Percentiles rank a stretch among this genome's conserved stretches.
Conservation (phyloP, 2,888 invertebrate genomes). For the Timema podura region DNA sequence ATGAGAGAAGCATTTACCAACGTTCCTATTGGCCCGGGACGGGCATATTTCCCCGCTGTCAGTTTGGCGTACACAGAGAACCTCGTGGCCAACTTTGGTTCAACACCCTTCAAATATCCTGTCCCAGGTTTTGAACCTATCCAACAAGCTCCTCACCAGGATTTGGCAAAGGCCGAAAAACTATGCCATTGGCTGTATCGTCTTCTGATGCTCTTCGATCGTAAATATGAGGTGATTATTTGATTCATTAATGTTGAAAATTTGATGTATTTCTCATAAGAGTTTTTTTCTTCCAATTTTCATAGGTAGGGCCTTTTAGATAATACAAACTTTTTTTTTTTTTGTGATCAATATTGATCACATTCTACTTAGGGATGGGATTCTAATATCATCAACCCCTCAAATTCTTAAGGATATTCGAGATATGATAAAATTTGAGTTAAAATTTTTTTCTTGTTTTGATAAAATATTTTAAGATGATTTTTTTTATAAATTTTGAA, state of each 20-base stretch:
- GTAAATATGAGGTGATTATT: slow-evolving; percentile 30
- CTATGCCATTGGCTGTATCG: slow-evolving; percentile 49
- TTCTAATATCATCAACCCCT: too few species aligned
- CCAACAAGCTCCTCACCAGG: slow-evolving; percentile 46
- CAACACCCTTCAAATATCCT: slow-evolving; percentile 62
- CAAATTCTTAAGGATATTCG: too few species aligned
- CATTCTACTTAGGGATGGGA: too few species aligned
- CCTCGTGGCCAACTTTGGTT: slow-evolving; percentile 75
- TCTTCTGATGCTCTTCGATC: slow-evolving; percentile 40
- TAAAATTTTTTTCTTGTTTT: too few species aligned
- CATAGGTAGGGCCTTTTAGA: background rate
- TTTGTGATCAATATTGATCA: background rate
- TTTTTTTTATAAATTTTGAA: background rate
- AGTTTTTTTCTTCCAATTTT: background rate
- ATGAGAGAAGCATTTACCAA: slow-evolving; percentile 70
- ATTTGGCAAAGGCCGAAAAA: slow-evolving; percentile 42
- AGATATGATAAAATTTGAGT: background rate
- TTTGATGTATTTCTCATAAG: slow-evolving; percentile 18
- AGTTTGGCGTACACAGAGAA: slow-evolving; percentile 73
- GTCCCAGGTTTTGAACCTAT: slow-evolving; percentile 62
- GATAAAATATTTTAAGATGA: slow-evolving; percentile 1
- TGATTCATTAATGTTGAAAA: background rate
- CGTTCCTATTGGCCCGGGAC: slow-evolving; percentile 65
- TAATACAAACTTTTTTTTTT: background rate
- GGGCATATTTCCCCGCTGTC: slow-evolving; percentile 77